These are phyloP conservation scores for Anthopleura sola DNA, from an alignment of 64 coral and sea anemone genomes.

Conservation along the genomic window DNA sequence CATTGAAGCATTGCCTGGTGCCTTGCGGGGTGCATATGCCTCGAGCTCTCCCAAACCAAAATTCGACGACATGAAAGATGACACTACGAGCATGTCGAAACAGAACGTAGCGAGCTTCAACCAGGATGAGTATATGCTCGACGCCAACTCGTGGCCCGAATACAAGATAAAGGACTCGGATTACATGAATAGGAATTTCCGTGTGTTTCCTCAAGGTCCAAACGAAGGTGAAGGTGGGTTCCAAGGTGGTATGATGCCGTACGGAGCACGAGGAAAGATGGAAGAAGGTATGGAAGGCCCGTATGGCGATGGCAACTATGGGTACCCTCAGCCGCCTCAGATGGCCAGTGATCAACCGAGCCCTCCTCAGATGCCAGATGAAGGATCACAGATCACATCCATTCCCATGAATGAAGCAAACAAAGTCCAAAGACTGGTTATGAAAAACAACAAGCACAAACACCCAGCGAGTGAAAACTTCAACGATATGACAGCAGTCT, in stretches of 20 bases:
- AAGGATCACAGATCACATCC: not conserved
- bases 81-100: not conserved
- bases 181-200: constrained; percentile 43
- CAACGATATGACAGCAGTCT: not conserved
- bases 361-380: not conserved
- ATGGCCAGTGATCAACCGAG: constrained; percentile 10
- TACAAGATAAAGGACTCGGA: constrained; percentile 87
- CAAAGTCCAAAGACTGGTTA: not conserved
- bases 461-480: not conserved
- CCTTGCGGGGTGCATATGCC: not conserved
- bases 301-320: constrained; percentile 21
- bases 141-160: constrained; percentile 84
- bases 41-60: constrained; percentile 57
- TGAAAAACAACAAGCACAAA: not conserved
- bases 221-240: constrained; percentile 1
- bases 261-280: not conserved
- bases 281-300: not conserved
- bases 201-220: not conserved
- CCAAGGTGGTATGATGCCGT: constrained; percentile 10
- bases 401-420: not conserved
- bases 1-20: constrained; percentile 61
- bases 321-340: not conserved
- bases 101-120: constrained; percentile 41
- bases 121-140: constrained; percentile 60
- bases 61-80: constrained; percentile 26